Percentiles rank a stretch among this genome's conserved stretches.
Evolutionary conservation across 2,888 invertebrate species (phyloP).

Genomic region (Cepaea hortensis): DNA sequence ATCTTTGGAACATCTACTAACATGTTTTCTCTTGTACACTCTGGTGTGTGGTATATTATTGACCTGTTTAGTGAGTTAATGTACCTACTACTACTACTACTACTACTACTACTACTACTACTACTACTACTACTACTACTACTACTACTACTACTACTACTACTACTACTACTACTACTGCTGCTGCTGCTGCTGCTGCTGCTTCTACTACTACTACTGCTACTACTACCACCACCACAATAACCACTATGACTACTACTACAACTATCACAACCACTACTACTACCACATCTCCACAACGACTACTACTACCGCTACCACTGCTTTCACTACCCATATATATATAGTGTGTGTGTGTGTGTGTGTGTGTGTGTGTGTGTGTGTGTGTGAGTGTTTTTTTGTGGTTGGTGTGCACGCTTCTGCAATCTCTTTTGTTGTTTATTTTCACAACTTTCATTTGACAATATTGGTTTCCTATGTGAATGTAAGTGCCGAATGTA

Average conservation of each 20-base stretch:
- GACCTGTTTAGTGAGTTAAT: not conserved
- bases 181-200: not conserved
- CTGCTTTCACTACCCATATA: too few species aligned
- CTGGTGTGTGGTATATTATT: not conserved
- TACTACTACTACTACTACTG: constrained; percentile 11
- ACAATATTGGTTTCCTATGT: too few species aligned
- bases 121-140: constrained; percentile 4
- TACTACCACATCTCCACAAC: not conserved
- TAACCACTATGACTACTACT: not conserved
- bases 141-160: constrained; percentile 23
- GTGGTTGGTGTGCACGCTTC: too few species aligned
- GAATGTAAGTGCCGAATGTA: too few species aligned
- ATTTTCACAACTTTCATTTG: too few species aligned
- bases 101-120: not conserved
- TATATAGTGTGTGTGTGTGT: too few species aligned
- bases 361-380: too few species aligned
- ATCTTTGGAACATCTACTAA: not conserved
- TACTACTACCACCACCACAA: not conserved
- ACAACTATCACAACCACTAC: not conserved
- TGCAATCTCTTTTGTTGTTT: too few species aligned
- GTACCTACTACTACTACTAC: not conserved
- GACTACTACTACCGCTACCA: too few species aligned
- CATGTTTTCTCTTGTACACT: not conserved
- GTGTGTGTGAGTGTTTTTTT: too few species aligned
- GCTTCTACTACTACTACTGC: not conserved